phyloP scores from a whole-genome alignment of 2,888 invertebrate genomes.

The Nineta flava region DNA sequence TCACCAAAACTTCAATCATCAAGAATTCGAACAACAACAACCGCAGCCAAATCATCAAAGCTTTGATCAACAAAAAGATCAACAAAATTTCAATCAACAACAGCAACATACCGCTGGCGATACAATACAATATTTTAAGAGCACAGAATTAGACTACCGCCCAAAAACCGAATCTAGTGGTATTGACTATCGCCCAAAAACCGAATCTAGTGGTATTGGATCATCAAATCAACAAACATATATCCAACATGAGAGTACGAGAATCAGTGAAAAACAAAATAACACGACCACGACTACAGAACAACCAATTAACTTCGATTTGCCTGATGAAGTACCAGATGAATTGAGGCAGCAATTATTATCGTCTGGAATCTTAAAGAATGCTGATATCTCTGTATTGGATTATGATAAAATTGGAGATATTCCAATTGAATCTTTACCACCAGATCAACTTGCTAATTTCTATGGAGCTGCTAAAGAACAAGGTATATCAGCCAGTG shows the following conservation, averaged over 20 bases:
- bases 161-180: slow-evolving; percentile 23
- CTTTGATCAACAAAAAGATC: slow-evolving; percentile 13
- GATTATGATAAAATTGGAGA: slow-evolving; percentile 83
- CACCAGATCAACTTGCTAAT: slow-evolving; percentile 73
- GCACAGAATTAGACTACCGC: slow-evolving; percentile 14
- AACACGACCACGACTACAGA: slow-evolving; percentile 32
- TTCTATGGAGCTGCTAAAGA: slow-evolving; percentile 74
- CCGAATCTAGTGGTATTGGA: slow-evolving; percentile 19
- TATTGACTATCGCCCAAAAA: slow-evolving; percentile 20
- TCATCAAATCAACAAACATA: slow-evolving; percentile 17
- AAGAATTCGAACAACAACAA: slow-evolving; percentile 19
- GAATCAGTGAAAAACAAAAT: slow-evolving; percentile 14
- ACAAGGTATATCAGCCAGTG: slow-evolving; percentile 46
- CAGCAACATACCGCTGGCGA: slow-evolving; percentile 5
- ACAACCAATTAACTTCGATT: slow-evolving; percentile 35
- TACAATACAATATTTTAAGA: no score
- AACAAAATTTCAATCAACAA: slow-evolving; percentile 7
- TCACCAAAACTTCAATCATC: slow-evolving; percentile 19
- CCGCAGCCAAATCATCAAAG: slow-evolving; percentile 8
- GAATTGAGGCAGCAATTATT: slow-evolving; percentile 68
- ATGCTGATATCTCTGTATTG: slow-evolving; percentile 73
- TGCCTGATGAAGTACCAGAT: slow-evolving; percentile 81
- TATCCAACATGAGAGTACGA: slow-evolving; percentile 15
- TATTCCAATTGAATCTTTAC: slow-evolving; percentile 64
- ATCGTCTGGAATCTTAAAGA: slow-evolving; percentile 71